Base-by-base conservation (phyloP, 2,888 invertebrate genomes). In the Netelia melanura region DNA sequence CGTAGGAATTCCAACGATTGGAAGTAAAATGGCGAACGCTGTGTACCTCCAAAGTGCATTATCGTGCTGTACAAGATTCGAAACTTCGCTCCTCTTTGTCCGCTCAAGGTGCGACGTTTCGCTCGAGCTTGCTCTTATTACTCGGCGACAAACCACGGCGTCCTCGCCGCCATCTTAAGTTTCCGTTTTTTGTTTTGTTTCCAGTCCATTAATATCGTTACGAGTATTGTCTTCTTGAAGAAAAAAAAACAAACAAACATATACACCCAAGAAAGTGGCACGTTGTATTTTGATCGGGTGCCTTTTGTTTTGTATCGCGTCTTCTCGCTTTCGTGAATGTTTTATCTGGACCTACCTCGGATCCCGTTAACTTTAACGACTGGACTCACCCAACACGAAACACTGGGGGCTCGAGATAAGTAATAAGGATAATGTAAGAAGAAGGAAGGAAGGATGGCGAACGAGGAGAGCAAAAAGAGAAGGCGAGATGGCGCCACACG, bases 401-500 rank as follows among this genome's bases (percentile, higher is more conserved):
- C 68, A 82, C 85, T 83, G 82, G 85, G 68, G 79, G 75, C 80
- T 78, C 38, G 82, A 87, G 86, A 87, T 87, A 87, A 87, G 87
- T 87, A 87, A 87, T 86, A 87, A 84, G 86, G 70, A 87, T 87
- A 84, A 86, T 85, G 83, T 83, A 76, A 82, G 82, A 74, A 78
- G 82, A 70, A 81, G 64, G 44, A 61, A 65, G 76, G 61, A 68
- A 48, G 56, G 80, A 80, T 65, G 80, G 52, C 38, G 80, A 58
- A 83, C 72, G 80, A 65, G 21, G 65, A 68, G 52, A 17, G 25
- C 38, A 71, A 77, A 75, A 83, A 87, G 81, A 84, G 61, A 67
- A 84, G 83, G 81, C 83, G 86, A 84, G 83, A 86, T 87, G 87
- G 87, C 87, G 87, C 87, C 87, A 87, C 87, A 86, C 84, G 84